Evolutionary conservation across 1,140 invertebrate genomes (phyloP).

Genomic region (fruit fly (Drosophila melanogaster)): DNA sequence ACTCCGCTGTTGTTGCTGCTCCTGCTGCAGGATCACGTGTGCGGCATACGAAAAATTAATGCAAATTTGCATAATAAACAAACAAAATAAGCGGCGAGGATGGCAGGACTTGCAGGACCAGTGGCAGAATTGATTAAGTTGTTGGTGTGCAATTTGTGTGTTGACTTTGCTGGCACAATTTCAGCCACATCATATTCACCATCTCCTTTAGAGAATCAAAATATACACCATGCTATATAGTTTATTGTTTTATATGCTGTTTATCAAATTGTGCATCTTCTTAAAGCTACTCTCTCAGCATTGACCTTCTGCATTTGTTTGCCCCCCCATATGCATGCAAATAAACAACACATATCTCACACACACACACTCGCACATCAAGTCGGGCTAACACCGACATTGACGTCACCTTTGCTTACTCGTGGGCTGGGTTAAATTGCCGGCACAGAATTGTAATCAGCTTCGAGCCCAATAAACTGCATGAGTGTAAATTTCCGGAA

Average conservation of each 20-base stretch:
- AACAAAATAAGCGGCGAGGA: constrained; percentile 62
- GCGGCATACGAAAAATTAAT: constrained; percentile 66
- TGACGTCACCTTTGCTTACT: constrained; percentile 42
- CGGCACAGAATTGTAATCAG: constrained; percentile 70
- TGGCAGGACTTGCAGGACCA: constrained; percentile 56
- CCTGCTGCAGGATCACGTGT: constrained; percentile 54
- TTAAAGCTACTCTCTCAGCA: constrained; percentile 13
- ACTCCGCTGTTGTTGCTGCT: background rate
- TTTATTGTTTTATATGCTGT: constrained; percentile 16
- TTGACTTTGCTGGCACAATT: constrained; percentile 5
- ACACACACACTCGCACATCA: constrained; percentile 2
- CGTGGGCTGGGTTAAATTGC: constrained; percentile 42
- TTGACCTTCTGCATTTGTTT: constrained; percentile 48
- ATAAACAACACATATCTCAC: constrained; percentile 31
- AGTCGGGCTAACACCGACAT: constrained; percentile 21
- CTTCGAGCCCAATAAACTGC: constrained; percentile 53
- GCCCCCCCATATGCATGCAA: constrained; percentile 36
- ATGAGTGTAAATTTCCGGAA: constrained; percentile 73
- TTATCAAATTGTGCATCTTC: constrained; percentile 30
- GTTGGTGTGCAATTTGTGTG: constrained; percentile 26
- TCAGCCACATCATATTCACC: constrained; percentile 5
- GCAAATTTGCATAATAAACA: constrained; percentile 80
- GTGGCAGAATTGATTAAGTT: constrained; percentile 44
- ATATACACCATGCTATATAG: background rate
- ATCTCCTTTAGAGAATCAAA: background rate